Conservation (phyloP, 1,140 invertebrate species). For the Microplitis mediator region DNA sequence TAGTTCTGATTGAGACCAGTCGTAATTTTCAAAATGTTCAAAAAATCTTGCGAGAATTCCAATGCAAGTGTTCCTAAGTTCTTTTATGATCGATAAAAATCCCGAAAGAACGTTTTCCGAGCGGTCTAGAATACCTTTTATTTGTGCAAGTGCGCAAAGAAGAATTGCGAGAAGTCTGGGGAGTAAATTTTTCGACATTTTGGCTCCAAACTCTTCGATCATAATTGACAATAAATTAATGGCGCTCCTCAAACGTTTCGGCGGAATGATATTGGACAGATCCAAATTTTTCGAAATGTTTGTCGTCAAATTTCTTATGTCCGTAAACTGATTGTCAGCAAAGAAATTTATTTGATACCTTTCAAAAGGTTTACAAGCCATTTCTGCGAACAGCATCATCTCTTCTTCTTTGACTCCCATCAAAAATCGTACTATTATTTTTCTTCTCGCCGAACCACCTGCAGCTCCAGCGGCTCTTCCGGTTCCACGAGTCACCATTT, state of each 20-base stretch:
- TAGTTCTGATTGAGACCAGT: slow-evolving; percentile 74
- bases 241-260: slow-evolving; percentile 76
- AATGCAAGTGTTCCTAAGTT: slow-evolving; percentile 68
- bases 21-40: slow-evolving; percentile 76
- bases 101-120: slow-evolving; percentile 66
- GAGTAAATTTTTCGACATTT: slow-evolving; percentile 72
- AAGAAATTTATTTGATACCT: slow-evolving; percentile 66
- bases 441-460: slow-evolving; percentile 71
- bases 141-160: slow-evolving; percentile 70
- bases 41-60: slow-evolving; percentile 76
- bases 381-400: slow-evolving; percentile 78
- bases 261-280: slow-evolving; percentile 69
- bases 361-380: slow-evolving; percentile 80
- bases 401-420: slow-evolving; percentile 80
- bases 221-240: slow-evolving; percentile 80
- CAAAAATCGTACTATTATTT: slow-evolving; percentile 82
- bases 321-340: slow-evolving; percentile 37
- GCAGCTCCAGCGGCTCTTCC: slow-evolving; percentile 74
- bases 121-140: slow-evolving; percentile 66
- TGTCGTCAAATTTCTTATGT: slow-evolving; percentile 57
- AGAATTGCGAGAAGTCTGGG: slow-evolving; percentile 75
- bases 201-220: slow-evolving; percentile 83
- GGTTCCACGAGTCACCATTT: slow-evolving; percentile 81
- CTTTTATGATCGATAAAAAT: slow-evolving; percentile 71
- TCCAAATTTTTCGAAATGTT: slow-evolving; percentile 62